Conservation (phyloP, 2,888 invertebrate genomes). For the Drosophila picticornis region DNA sequence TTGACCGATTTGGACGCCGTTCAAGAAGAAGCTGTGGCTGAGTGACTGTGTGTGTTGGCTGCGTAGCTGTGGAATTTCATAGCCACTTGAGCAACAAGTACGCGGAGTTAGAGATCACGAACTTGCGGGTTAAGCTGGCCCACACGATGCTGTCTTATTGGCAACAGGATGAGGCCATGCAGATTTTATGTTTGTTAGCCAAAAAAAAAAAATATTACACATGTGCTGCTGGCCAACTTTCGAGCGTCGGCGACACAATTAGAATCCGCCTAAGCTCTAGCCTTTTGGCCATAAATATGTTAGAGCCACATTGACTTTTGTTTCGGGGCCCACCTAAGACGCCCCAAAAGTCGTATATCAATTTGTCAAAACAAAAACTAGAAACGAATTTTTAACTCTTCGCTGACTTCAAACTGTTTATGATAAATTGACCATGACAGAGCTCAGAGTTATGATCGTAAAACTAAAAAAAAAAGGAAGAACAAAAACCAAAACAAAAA, state of each 20-base stretch:
- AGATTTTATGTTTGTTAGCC: constrained; percentile 26
- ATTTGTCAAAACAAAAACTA: constrained; percentile 64
- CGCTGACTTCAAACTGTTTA: constrained; percentile 52
- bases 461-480: constrained; percentile 1
- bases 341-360: constrained; percentile 47
- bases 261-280: constrained; percentile 45
- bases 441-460: constrained; percentile 37
- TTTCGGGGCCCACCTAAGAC: constrained; percentile 62
- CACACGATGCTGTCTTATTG: constrained; percentile 55
- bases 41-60: constrained; percentile 31
- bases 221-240: constrained; percentile 64
- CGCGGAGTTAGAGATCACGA: constrained; percentile 72
- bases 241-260: constrained; percentile 68
- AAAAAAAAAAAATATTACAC: background rate
- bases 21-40: constrained; percentile 22
- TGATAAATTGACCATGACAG: constrained; percentile 77
- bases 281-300: constrained; percentile 61
- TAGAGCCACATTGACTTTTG: constrained; percentile 47
- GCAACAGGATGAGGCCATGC: constrained; percentile 53
- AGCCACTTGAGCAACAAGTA: constrained; percentile 70
- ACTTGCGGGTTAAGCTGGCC: constrained; percentile 73
- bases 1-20: constrained; percentile 67
- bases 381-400: constrained; percentile 15
- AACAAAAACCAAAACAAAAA: background rate
- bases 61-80: constrained; percentile 76